Conservation (phyloP, 2,888 invertebrate species). For the Andrena hattorfiana region DNA sequence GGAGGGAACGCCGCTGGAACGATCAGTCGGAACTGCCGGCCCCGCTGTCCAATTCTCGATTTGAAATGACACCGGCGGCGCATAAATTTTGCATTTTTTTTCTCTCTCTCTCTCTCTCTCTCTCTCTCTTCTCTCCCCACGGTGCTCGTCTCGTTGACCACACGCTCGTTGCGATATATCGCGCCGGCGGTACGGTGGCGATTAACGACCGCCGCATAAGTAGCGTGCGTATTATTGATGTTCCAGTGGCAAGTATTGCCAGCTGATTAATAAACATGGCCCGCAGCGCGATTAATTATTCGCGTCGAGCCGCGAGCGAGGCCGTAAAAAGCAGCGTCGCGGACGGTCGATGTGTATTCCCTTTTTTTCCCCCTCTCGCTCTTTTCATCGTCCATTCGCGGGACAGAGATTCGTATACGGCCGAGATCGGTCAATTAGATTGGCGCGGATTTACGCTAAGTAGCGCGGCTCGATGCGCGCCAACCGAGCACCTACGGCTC, state of each 20-base stretch:
- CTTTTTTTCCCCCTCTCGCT: neutral
- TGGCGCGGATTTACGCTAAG: conserved; percentile 8
- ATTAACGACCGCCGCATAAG: conserved; percentile 53
- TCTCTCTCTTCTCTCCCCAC: neutral
- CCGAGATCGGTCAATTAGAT: conserved; percentile 24
- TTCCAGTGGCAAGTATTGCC: conserved; percentile 29
- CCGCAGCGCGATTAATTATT: conserved; percentile 41
- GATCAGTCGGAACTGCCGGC: neutral
- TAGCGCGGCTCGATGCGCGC: conserved; percentile 16
- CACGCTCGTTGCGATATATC: conserved; percentile 39
- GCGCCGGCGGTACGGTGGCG: conserved; percentile 23
- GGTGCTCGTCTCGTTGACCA: conserved; percentile 7
- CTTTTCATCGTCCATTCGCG: neutral
- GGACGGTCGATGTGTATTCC: neutral
- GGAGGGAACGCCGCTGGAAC: conserved; percentile 23
- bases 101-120: neutral
- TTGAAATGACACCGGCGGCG: conserved; percentile 37
- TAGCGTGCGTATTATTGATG: conserved; percentile 50
- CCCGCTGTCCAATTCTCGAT: conserved; percentile 51
- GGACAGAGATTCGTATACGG: neutral
- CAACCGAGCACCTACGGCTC: neutral
- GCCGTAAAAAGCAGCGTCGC: neutral
- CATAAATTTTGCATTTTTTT: conserved; percentile 54
- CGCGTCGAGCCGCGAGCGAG: neutral
- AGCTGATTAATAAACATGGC: conserved; percentile 59